A percentile compares a stretch with the other conserved stretches of the same genome.
These are phyloP conservation scores for Seriola dumerili DNA, from an alignment of 2,113 vertebrate species.

Conservation along the genomic window DNA sequence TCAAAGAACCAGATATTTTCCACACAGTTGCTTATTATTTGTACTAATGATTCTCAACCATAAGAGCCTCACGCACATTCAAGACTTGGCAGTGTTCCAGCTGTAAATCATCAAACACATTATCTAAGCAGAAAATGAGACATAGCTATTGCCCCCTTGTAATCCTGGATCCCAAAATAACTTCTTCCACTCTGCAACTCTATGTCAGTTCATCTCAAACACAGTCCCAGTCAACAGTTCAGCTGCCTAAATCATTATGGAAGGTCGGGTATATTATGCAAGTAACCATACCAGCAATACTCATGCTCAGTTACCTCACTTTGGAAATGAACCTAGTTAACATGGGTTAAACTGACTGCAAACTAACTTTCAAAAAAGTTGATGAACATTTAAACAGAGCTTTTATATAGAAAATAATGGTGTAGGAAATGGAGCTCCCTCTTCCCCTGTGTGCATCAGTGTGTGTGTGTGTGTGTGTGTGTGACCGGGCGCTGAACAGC, in stretches of 20 bases:
- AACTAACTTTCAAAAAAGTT: neutral
- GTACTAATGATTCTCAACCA: neutral
- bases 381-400: neutral
- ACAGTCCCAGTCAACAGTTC: too few relatives aligned
- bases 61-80: neutral
- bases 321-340: too few relatives aligned
- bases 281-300: too few relatives aligned
- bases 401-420: neutral
- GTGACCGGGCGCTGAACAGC: conserved; percentile 45
- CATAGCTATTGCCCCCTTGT: too few relatives aligned
- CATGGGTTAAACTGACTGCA: neutral
- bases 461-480: too few relatives aligned
- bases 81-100: neutral
- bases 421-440: conserved; percentile 21
- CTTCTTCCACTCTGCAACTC: neutral
- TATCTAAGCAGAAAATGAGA: neutral
- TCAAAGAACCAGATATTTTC: too few relatives aligned
- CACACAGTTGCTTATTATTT: neutral
- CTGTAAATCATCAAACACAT: neutral
- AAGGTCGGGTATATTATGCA: too few relatives aligned
- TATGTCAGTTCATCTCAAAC: too few relatives aligned
- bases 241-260: too few relatives aligned
- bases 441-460: neutral
- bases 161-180: neutral
- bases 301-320: too few relatives aligned